Conservation (phyloP, 2,888 invertebrate genomes). For the Gnatocerus cornutus region DNA sequence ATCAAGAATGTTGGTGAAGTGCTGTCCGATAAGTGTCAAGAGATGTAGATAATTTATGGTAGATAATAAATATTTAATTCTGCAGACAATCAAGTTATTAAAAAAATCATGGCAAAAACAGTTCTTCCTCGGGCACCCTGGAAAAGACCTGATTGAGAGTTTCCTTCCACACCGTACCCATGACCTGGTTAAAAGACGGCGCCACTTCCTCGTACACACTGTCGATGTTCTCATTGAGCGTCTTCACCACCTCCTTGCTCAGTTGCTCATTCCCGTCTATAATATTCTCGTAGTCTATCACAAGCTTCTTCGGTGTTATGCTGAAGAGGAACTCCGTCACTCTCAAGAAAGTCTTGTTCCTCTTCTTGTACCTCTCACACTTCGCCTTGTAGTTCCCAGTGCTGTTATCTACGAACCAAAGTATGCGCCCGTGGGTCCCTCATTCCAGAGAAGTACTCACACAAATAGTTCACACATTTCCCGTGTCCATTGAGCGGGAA, state of each 20-base stretch:
- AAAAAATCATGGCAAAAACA: conserved; percentile 56
- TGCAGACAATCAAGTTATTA: too few species aligned
- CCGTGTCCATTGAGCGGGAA: conserved; percentile 81
- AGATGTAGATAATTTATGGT: not conserved
- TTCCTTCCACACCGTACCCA: conserved; percentile 53
- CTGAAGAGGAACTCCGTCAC: conserved; percentile 69
- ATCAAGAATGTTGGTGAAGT: conserved; percentile 48
- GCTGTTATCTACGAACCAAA: conserved; percentile 54
- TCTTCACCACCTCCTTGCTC: conserved; percentile 57
- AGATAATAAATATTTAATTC: too few species aligned
- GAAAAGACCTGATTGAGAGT: conserved; percentile 56
- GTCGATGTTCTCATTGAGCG: conserved; percentile 59
- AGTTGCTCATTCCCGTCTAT: conserved; percentile 61
- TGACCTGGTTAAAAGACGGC: conserved; percentile 55
- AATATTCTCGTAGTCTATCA: conserved; percentile 57
- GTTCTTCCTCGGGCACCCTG: conserved; percentile 59
- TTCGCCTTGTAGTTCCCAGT: conserved; percentile 50
- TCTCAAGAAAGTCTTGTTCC: conserved; percentile 56
- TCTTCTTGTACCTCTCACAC: conserved; percentile 59
- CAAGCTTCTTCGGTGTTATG: conserved; percentile 73
- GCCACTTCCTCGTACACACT: conserved; percentile 60
- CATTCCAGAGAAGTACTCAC: conserved; percentile 68
- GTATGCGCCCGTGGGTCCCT: too few species aligned
- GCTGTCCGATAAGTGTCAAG: conserved; percentile 40
- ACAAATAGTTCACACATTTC: conserved; percentile 77